Evolutionary conservation across 2,797 vertebrate species (phyloP), one percentile per base, ranked within the genome.

Genomic region (Leptatherina wallacei): DNA sequence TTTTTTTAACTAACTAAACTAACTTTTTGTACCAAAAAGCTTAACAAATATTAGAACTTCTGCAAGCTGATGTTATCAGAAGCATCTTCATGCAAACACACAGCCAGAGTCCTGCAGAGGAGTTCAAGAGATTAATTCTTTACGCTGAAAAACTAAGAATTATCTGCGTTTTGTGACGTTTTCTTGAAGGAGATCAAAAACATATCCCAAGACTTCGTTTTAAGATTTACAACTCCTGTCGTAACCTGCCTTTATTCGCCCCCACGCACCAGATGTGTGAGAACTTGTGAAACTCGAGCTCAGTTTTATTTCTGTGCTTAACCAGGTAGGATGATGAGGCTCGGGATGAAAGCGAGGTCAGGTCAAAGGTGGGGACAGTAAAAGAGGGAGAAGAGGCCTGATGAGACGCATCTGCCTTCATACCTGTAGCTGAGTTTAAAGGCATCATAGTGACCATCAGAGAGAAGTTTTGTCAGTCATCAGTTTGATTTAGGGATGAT

Each of bases 181-280:
- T 61, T 63, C 24, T 22, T 27, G 47, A 55, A 10, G 16, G 16
- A 70, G 33, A 64, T 63, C 40, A 56, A 33, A 85, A 73, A 75
- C 58, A 27, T 38, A 68, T 42, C 38, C 18, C 18, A 22, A 58
- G 65, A 62, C 71, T 30, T 30, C 2, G 49, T 73, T 80, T 79
- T 59, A 59, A 62, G 44, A 78, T 85, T 88, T 85, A 80, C 73
- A 72, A 24, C 82, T 57, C 10, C 63, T 58, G 75, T 47, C 52
- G 1, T 73, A 69, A 82, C 75, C 64, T 54, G 35, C 65, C 65
- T 82, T 80, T 51, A 80, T 75, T 61, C 55, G 52, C 7, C 54
- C 35, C 35, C 36, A 27, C 61, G 67, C 24, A 42, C 66, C 91
- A 93, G 82, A 92, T 92, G 92, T 91, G 76, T 16, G 12, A 65